These are phyloP conservation scores for Epinotia brunnichana DNA, from an alignment of 2,888 invertebrate species.

Conservation along the genomic window DNA sequence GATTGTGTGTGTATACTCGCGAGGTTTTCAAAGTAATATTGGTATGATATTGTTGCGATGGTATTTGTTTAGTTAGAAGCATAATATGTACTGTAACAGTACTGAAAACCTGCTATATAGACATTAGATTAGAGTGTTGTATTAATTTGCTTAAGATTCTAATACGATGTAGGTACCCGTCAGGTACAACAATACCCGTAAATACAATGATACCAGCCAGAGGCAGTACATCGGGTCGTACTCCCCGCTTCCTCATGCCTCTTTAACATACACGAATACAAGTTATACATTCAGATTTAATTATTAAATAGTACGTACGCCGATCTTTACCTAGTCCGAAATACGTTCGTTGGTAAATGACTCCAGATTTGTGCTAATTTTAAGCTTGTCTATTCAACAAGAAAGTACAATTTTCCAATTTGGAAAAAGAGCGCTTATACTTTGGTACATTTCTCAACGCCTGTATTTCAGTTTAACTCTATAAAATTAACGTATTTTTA, in stretches of 20 bases:
- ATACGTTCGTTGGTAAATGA: slow-evolving; percentile 36
- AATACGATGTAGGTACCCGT: not conserved
- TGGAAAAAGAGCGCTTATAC: not conserved
- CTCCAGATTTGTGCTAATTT: slow-evolving; percentile 1
- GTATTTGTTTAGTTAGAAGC: not conserved
- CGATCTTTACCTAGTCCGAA: slow-evolving; percentile 41
- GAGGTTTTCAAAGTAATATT: not conserved
- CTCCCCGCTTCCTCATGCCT: slow-evolving; percentile 41
- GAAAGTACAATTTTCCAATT: not conserved
- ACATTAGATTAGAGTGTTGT: not conserved
- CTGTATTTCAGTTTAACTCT: slow-evolving; percentile 37
- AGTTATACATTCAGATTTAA: slow-evolving; percentile 45
- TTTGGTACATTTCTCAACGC: slow-evolving; percentile 24
- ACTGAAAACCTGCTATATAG: not conserved
- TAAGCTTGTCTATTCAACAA: not conserved
- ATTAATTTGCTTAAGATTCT: not conserved
- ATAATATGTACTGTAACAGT: not conserved
- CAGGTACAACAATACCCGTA: slow-evolving; percentile 11
- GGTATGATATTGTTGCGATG: not conserved
- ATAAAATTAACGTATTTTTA: slow-evolving; percentile 42
- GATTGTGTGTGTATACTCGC: not conserved
- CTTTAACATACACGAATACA: slow-evolving; percentile 43
- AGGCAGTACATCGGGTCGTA: slow-evolving; percentile 20
- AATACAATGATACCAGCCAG: slow-evolving; percentile 8
- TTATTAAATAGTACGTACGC: slow-evolving; percentile 42